Conservation (phyloP, 2,797 vertebrate species). For the Streptopelia turtur region DNA sequence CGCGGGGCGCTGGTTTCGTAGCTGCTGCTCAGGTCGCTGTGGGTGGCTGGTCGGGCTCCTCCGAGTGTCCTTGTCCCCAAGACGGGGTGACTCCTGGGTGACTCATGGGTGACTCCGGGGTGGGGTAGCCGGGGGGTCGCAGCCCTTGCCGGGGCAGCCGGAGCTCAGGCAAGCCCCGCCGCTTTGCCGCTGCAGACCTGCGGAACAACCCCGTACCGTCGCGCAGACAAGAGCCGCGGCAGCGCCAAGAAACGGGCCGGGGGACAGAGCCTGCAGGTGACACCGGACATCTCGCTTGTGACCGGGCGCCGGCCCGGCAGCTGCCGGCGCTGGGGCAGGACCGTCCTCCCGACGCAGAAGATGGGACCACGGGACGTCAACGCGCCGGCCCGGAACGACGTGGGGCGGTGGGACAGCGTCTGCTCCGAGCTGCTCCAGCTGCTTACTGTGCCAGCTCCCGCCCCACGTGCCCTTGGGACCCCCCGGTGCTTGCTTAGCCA, state of each 20-base stretch:
- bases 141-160: accelerated
- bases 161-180: background rate
- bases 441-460: background rate
- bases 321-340: background rate
- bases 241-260: slow-evolving; percentile 85
- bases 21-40: background rate
- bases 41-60: background rate
- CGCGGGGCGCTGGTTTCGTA: accelerated
- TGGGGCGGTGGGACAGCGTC: background rate
- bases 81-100: accelerated
- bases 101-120: accelerated
- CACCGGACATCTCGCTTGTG: slow-evolving; percentile 89
- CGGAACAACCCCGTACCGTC: slow-evolving; percentile 94
- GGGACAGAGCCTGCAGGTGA: slow-evolving; percentile 84
- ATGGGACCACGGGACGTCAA: background rate
- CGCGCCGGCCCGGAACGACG: accelerated
- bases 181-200: slow-evolving; percentile 78
- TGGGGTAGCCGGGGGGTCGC: accelerated
- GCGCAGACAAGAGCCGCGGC: slow-evolving; percentile 83
- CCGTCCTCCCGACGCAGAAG: background rate
- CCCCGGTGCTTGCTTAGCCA: background rate
- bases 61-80: accelerated
- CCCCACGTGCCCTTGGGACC: background rate
- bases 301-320: background rate
- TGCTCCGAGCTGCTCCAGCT: background rate